phyloP scores from a whole-genome alignment of 1,140 invertebrate genomes.

The Zeugodacus cucurbitae region DNA sequence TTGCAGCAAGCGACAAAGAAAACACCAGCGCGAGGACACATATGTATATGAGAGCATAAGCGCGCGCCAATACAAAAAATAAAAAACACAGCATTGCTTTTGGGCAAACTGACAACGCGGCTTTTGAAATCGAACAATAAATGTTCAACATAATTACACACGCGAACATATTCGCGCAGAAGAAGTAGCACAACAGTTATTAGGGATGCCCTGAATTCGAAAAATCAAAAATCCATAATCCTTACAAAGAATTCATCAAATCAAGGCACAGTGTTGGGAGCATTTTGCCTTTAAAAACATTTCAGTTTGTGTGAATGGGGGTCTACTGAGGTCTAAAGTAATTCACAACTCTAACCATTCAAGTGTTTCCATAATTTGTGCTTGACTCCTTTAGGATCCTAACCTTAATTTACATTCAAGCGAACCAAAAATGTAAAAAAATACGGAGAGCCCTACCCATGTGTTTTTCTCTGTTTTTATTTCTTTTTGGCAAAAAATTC shows the following conservation, averaged over 20 bases:
- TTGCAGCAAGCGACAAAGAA: neutral
- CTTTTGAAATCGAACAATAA: constrained; percentile 4
- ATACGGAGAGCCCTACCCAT: neutral
- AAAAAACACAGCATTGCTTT: neutral
- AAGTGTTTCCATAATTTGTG: too few species aligned
- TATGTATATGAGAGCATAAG: neutral
- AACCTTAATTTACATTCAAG: too few species aligned
- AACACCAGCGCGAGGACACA: neutral
- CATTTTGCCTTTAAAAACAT: too few species aligned
- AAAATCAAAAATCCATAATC: too few species aligned
- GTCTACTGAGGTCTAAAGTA: too few species aligned
- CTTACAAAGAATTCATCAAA: too few species aligned
- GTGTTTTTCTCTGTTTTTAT: neutral
- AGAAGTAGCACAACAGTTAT: neutral
- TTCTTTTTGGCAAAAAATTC: neutral
- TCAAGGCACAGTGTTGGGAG: too few species aligned
- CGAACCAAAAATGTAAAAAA: neutral
- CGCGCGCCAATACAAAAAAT: neutral
- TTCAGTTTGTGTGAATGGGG: too few species aligned
- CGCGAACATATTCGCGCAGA: neutral
- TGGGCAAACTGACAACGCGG: neutral
- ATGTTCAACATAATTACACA: neutral
- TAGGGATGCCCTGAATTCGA: neutral
- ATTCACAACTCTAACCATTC: too few species aligned
- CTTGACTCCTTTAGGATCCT: too few species aligned